These are phyloP conservation scores for Acheta domesticus DNA, from an alignment of 2,888 invertebrate species.

Conservation along the genomic window DNA sequence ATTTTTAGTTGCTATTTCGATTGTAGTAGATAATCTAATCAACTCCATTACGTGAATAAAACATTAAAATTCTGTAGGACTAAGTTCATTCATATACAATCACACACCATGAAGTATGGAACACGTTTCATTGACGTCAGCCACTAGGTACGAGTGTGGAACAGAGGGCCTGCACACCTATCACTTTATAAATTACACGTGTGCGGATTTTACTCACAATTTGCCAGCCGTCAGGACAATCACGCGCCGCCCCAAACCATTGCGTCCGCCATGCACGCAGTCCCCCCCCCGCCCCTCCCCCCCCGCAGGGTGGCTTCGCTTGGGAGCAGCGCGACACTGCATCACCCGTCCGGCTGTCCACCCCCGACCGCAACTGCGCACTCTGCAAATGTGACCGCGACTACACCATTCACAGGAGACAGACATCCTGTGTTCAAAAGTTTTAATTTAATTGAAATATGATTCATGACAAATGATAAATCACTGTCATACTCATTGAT, in stretches of 20 bases:
- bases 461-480: conserved; percentile 9
- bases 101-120: too few relatives aligned
- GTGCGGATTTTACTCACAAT: not conserved
- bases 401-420: conserved; percentile 6
- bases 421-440: conserved; percentile 18
- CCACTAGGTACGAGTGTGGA: not conserved
- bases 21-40: too few relatives aligned
- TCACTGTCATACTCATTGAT: conserved; percentile 18
- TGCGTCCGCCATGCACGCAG: not conserved
- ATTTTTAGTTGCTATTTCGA: too few relatives aligned
- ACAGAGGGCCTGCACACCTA: not conserved
- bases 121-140: not conserved
- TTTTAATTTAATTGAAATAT: conserved; percentile 18
- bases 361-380: not conserved
- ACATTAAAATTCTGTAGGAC: too few relatives aligned
- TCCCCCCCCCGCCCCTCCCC: too few relatives aligned
- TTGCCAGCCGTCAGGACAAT: not conserved
- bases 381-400: not conserved
- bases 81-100: too few relatives aligned
- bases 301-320: too few relatives aligned
- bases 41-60: too few relatives aligned
- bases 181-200: conserved; percentile 7
- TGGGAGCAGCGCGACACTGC: not conserved
- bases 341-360: not conserved
- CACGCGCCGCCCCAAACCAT: not conserved